phyloP scores from a whole-genome alignment of 2,797 vertebrate genomes.

The Percopsis omiscomaycus region DNA sequence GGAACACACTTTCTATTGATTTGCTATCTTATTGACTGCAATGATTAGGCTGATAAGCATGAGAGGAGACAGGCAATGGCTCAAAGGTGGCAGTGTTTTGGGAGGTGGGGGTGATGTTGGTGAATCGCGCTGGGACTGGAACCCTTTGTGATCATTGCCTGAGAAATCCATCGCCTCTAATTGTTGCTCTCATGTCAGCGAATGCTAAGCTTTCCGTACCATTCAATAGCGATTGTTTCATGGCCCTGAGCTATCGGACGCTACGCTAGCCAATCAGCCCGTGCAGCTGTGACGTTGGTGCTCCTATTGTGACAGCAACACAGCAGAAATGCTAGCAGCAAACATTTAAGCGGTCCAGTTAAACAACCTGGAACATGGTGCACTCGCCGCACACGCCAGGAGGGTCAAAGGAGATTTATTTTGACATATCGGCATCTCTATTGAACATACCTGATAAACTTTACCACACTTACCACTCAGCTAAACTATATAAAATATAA shows the following conservation, averaged over 20 bases:
- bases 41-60: constrained; percentile 29
- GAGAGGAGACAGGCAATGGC: constrained; percentile 1
- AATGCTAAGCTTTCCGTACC: background rate
- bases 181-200: constrained; percentile 28
- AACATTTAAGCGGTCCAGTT: background rate
- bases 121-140: background rate
- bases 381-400: background rate
- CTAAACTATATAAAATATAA: background rate
- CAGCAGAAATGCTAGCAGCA: background rate
- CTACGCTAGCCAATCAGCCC: constrained; percentile 25
- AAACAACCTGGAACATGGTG: background rate
- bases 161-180: constrained; percentile 56
- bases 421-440: constrained; percentile 15
- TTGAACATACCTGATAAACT: constrained; percentile 18
- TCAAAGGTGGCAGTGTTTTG: background rate
- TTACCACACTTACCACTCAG: background rate
- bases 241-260: constrained; percentile 17
- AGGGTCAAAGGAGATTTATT: background rate
- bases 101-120: background rate
- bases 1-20: constrained; percentile 40
- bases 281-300: constrained; percentile 4
- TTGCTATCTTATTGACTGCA: constrained; percentile 25
- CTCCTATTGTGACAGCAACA: constrained; percentile 3
- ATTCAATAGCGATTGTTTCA: constrained; percentile 13
- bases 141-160: constrained; percentile 16